A percentile compares a stretch with the other conserved stretches of the same genome.
These are phyloP conservation scores for Anoplopoma fimbria DNA, from an alignment of 2,113 vertebrate genomes.

Conservation along the genomic window DNA sequence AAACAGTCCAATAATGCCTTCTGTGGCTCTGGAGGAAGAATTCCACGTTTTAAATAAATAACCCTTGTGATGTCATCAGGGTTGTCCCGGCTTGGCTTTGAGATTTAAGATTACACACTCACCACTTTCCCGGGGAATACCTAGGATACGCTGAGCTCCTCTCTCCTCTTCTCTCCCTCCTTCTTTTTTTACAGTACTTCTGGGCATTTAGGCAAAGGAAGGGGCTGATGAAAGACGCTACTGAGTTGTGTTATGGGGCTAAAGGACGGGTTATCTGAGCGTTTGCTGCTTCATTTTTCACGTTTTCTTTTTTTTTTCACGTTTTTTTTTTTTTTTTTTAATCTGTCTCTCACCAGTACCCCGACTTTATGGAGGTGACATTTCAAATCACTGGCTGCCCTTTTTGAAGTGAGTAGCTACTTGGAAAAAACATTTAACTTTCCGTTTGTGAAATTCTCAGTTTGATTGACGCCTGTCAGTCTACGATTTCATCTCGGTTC, in stretches of 20 bases:
- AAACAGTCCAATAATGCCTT: background rate
- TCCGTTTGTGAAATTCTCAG: background rate
- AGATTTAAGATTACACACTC: too few relatives aligned
- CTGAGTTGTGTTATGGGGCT: background rate
- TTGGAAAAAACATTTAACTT: background rate
- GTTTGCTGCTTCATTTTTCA: background rate
- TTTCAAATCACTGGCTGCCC: background rate
- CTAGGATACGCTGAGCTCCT: too few relatives aligned
- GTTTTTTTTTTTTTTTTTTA: too few relatives aligned
- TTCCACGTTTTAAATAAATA: background rate
- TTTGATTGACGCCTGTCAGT: background rate
- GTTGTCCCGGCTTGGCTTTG: background rate
- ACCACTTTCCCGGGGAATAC: too few relatives aligned
- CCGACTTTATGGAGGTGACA: background rate
- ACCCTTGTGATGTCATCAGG: background rate
- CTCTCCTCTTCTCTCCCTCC: too few relatives aligned
- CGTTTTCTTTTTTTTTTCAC: too few relatives aligned
- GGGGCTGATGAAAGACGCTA: background rate
- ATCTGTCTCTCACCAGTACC: background rate
- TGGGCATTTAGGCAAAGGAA: too few relatives aligned
- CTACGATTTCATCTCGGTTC: background rate
- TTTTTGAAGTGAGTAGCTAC: conserved; percentile 3
- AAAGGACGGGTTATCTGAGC: background rate
- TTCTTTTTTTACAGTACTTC: background rate
- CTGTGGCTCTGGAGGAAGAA: background rate